These are phyloP conservation scores for Rhinolophus ferrumequinum DNA, from an alignment of 2,113 vertebrate species.

Conservation along the genomic window DNA sequence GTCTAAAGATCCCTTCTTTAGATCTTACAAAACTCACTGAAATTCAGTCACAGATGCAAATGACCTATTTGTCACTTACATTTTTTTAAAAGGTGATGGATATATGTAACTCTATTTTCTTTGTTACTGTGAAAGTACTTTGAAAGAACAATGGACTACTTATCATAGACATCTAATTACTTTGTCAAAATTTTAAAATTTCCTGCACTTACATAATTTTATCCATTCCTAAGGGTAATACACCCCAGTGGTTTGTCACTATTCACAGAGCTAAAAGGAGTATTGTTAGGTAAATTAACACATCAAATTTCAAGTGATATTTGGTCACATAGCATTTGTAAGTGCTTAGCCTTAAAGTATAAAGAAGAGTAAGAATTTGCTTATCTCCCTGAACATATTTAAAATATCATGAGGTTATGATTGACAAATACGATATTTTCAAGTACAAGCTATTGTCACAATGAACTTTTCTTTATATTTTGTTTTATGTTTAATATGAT, in stretches of 20 bases:
- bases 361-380: neutral
- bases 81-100: neutral
- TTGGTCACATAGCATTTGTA: neutral
- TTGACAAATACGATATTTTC: neutral
- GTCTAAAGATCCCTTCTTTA: neutral
- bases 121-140: neutral
- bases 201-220: neutral
- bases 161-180: neutral
- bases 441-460: neutral
- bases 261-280: neutral
- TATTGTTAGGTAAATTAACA: neutral
- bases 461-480: neutral
- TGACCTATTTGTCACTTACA: neutral
- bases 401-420: neutral
- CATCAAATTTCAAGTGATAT: neutral
- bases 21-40: neutral
- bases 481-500: neutral
- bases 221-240: neutral
- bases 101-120: neutral
- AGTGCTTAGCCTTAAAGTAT: neutral
- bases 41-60: neutral
- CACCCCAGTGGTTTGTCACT: neutral
- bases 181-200: constrained; percentile 19
- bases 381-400: neutral
- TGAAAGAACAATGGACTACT: neutral